Conservation (phyloP, 2,797 vertebrate species). For the Spinus olivaceus region DNA sequence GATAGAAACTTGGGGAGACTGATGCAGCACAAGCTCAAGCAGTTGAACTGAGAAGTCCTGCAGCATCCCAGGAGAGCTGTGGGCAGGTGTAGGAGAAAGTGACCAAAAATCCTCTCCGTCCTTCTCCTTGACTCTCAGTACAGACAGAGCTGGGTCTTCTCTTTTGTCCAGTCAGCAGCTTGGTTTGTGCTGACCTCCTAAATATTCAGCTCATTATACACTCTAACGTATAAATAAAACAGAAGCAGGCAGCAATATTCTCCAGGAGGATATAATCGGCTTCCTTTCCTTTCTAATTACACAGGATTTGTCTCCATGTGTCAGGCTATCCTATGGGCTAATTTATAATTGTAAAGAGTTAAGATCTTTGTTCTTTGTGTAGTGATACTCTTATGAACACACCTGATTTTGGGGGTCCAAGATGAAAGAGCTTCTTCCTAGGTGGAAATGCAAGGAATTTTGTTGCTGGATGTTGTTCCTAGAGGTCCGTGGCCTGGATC, state of each 20-base stretch:
- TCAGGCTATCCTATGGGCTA: constrained; percentile 19
- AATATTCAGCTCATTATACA: constrained; percentile 69
- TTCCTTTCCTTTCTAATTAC: constrained; percentile 68
- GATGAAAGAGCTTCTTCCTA: neutral
- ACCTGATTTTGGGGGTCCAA: neutral
- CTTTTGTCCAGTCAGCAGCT: constrained; percentile 65
- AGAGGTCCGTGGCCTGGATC: neutral
- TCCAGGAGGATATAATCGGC: constrained; percentile 64
- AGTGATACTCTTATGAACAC: rapidly evolving
- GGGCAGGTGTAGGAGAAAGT: neutral
- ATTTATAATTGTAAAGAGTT: constrained; percentile 40
- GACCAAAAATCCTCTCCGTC: neutral
- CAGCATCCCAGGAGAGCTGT: neutral
- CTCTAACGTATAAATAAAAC: constrained; percentile 64
- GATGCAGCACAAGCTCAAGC: neutral
- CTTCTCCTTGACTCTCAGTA: neutral
- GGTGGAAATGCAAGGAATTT: neutral
- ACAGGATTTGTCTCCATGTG: constrained; percentile 62
- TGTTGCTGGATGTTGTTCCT: neutral
- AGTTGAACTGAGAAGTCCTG: neutral
- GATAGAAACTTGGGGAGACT: neutral
- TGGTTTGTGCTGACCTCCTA: constrained; percentile 71
- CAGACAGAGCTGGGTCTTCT: constrained; percentile 4
- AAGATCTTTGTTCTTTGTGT: neutral
- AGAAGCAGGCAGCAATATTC: constrained; percentile 62